Conservation (phyloP, 2,113 vertebrate genomes). For the Chionis minor region DNA sequence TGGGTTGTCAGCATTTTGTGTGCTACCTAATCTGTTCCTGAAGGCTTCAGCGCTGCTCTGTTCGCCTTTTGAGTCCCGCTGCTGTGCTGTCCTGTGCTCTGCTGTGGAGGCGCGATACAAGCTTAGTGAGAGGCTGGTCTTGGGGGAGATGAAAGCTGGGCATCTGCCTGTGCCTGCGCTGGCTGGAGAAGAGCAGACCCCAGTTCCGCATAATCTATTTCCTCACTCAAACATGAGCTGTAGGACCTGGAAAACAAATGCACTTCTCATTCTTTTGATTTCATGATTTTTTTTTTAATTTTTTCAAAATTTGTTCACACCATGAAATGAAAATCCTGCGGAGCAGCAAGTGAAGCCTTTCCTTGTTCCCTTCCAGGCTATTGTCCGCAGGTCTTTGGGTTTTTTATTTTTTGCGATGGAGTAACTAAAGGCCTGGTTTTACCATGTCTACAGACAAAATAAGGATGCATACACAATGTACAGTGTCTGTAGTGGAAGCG, state of each 20-base stretch:
- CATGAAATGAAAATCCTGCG: neutral
- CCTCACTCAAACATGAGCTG: neutral
- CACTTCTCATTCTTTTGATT: neutral
- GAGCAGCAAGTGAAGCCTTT: neutral
- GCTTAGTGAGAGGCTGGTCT: neutral
- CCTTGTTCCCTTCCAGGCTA: neutral
- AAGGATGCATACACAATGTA: neutral
- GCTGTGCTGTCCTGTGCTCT: neutral
- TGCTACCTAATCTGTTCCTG: neutral
- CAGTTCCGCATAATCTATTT: neutral
- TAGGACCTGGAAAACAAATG: neutral
- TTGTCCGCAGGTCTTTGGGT: neutral
- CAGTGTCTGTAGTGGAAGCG: neutral
- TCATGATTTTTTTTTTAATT: neutral
- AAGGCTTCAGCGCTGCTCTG: neutral
- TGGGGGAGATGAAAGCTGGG: no score
- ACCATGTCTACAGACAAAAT: neutral
- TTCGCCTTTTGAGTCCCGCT: neutral
- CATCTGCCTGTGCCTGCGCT: neutral
- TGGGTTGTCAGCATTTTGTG: accelerated
- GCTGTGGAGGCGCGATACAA: accelerated
- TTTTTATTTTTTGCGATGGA: neutral
- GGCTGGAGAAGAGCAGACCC: neutral
- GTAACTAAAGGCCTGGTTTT: neutral
- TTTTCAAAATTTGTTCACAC: neutral